These are phyloP conservation scores for Sander lucioperca DNA, from an alignment of 2,113 vertebrate species.

Conservation along the genomic window DNA sequence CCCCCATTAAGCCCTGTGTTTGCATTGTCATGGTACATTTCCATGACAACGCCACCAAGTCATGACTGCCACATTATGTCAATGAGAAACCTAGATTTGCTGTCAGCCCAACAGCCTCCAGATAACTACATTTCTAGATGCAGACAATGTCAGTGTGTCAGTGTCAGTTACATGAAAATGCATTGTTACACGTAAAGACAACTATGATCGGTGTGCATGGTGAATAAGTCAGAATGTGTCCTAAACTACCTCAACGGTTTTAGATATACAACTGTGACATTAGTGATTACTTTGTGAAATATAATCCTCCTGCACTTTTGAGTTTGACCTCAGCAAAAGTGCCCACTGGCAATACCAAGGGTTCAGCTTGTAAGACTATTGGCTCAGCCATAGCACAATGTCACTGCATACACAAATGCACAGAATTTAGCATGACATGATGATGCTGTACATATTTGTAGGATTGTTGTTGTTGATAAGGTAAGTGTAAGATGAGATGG, in stretches of 20 bases:
- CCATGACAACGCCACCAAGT: slow-evolving; percentile 60
- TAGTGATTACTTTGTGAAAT: slow-evolving; percentile 55
- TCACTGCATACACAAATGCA: not conserved
- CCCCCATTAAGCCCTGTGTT: slow-evolving; percentile 38
- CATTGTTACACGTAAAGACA: not conserved
- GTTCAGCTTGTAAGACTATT: slow-evolving; percentile 1
- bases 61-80: slow-evolving; percentile 23
- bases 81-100: not conserved
- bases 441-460: not conserved
- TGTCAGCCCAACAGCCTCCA: slow-evolving; percentile 1
- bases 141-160: not conserved
- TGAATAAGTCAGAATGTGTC: slow-evolving; percentile 17
- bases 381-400: slow-evolving; percentile 1
- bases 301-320: slow-evolving; percentile 62
- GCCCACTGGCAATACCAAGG: slow-evolving; percentile 10
- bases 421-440: not conserved
- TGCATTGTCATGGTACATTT: slow-evolving; percentile 68
- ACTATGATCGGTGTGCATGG: slow-evolving; percentile 3
- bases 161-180: not conserved
- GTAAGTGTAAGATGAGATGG: not conserved
- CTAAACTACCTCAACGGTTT: slow-evolving; percentile 17
- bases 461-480: not conserved
- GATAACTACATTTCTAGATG: slow-evolving; percentile 1
- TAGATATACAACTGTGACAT: slow-evolving; percentile 34
- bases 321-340: slow-evolving; percentile 60